phyloP scores from a whole-genome alignment of 2,797 vertebrate genomes.

The Siniperca undulata region DNA sequence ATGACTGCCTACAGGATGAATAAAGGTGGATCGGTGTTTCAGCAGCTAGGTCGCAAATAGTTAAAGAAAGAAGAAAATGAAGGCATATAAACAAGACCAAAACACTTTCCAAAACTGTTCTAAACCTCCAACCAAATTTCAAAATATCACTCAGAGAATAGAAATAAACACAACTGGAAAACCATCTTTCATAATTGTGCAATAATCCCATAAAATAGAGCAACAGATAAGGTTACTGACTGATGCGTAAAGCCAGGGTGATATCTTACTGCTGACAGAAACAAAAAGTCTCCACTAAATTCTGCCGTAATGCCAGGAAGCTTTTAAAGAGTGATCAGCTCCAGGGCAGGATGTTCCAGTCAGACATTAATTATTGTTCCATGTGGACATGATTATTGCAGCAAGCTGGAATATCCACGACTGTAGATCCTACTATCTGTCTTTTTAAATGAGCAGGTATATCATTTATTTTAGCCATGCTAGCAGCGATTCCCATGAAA shows the following conservation, averaged over 20 bases:
- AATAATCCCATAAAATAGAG: constrained; percentile 15
- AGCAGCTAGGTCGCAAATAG: neutral
- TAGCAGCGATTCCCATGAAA: neutral
- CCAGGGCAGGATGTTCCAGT: constrained; percentile 4
- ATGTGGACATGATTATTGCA: constrained; percentile 24
- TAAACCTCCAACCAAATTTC: neutral
- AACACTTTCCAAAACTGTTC: neutral
- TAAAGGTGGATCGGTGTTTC: neutral
- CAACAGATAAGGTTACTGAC: neutral
- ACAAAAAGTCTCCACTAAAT: neutral
- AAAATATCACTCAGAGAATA: neutral
- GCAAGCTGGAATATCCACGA: neutral
- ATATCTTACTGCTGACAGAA: constrained; percentile 9
- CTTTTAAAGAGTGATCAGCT: constrained; percentile 6
- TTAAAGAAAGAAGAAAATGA: neutral
- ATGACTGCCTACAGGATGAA: neutral
- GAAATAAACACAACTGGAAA: neutral
- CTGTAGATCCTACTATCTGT: neutral
- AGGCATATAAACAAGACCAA: accelerated
- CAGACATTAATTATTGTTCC: constrained; percentile 8
- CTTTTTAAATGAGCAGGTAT: neutral
- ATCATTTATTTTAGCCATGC: neutral
- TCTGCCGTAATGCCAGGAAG: neutral
- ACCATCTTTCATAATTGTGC: neutral
- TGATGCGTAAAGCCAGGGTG: neutral